Evolutionary conservation across 1,140 invertebrate species (phyloP).

Genomic region (Physella acuta): DNA sequence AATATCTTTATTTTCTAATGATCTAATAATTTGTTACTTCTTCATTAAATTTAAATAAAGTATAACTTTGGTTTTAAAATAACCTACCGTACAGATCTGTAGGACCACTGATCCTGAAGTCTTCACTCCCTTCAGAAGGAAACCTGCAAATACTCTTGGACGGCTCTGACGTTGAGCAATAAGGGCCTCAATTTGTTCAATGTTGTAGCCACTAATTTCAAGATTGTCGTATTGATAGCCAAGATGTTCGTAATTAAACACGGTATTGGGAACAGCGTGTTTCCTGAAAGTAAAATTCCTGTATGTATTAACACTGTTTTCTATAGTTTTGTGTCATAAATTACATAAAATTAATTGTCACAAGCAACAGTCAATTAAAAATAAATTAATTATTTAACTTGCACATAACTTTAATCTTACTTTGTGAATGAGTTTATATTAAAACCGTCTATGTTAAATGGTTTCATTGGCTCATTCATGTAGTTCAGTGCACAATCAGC

Average conservation of each 20-base stretch:
- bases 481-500: slow-evolving; percentile 31
- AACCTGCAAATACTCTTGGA: slow-evolving; percentile 32
- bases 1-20: too few species aligned
- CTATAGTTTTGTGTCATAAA: too few species aligned
- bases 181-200: slow-evolving; percentile 24
- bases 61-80: too few species aligned
- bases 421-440: slow-evolving; percentile 20
- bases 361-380: too few species aligned
- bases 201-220: slow-evolving; percentile 16
- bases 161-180: slow-evolving; percentile 18
- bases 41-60: too few species aligned
- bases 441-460: slow-evolving; percentile 18
- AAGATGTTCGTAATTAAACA: slow-evolving; percentile 28
- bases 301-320: too few species aligned
- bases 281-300: too few species aligned
- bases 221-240: slow-evolving; percentile 31
- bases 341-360: too few species aligned
- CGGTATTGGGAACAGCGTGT: slow-evolving; percentile 22
- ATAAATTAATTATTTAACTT: too few species aligned
- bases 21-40: too few species aligned
- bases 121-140: slow-evolving; percentile 25
- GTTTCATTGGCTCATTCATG: too few species aligned
- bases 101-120: slow-evolving; percentile 20
- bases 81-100: slow-evolving; percentile 15
- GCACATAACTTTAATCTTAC: background rate